Evolutionary conservation across 2,797 vertebrate species (phyloP), one percentile per base, ranked within the genome.

Genomic region (Paramormyrops hopkinsi): DNA sequence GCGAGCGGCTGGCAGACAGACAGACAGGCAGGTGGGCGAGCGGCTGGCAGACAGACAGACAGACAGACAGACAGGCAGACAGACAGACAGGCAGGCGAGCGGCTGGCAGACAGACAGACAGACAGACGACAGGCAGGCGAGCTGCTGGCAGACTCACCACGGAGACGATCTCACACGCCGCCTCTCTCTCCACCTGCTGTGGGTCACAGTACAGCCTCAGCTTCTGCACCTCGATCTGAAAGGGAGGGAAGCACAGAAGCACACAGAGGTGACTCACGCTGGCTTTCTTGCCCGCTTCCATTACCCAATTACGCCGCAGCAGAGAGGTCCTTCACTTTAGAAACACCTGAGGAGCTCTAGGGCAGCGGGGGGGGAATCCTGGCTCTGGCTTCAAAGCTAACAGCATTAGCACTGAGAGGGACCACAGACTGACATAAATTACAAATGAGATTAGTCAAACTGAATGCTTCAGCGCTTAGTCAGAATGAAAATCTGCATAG

Each of bases 131-230:
- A 59, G 56, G 3, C 51, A 53, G 51, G 51, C 14, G 1, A 4
- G 2, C 0, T 7, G 2, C n/a, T 0, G 50, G 82, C 69, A 62
- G 9, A 86, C 93, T 94, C 91, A 97, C 96, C 95, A 97, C 96
- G 56, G 95, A 95, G 92, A 93, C 96, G 91, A 97, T 97, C 92
- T 97, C 97, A 94, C 97, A 97, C 0, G 97, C 96, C 0, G 96
- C 96, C 93, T 97, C 97, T 90, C 96, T 94, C 88, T 97, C 95
- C 19, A 95, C 97, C 92, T 97, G 97, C 79, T 95, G 92, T 6
- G 97, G 96, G 90, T 97, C 96, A 92, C 97, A 97, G 90, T 97
- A 97, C 76, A 97, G 90, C 88, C 96, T 95, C 91, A 97, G 92
- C 91, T 97, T 97, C 94, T 97, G 97, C 69, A 97, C 92, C 84